Conservation (phyloP, 37 sponge, comb jelly and placozoan species). For the Tethya wilhelma region DNA sequence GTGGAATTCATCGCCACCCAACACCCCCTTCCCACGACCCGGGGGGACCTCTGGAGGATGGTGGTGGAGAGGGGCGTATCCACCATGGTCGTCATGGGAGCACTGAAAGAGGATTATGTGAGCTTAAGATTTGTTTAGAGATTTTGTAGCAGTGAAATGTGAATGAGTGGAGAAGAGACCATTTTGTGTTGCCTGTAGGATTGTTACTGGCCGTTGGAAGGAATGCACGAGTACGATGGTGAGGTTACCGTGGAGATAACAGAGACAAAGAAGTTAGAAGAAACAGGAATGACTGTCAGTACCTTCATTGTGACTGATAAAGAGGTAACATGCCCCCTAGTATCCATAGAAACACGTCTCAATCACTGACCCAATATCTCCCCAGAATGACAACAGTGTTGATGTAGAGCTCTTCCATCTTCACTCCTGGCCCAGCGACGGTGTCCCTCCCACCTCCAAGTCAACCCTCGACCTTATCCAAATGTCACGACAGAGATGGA, state of each 20-base stretch:
- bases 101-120: conserved; percentile 38
- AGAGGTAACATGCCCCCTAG: no score
- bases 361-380: no score
- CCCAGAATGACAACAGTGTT: background rate
- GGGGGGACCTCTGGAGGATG: conserved; percentile 73
- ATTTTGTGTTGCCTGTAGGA: conserved; percentile 7
- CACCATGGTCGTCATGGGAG: conserved; percentile 59
- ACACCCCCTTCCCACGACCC: conserved; percentile 29
- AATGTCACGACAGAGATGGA: conserved; percentile 12
- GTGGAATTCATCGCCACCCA: conserved; percentile 44
- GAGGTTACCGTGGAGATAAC: background rate
- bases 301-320: background rate
- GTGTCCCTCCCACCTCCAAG: conserved; percentile 24
- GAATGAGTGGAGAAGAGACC: no score
- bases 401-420: conserved; percentile 51
- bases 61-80: conserved; percentile 37
- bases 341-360: no score
- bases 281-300: background rate
- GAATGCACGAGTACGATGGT: conserved; percentile 3
- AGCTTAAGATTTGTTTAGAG: background rate
- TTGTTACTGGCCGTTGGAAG: conserved; percentile 20
- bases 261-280: background rate
- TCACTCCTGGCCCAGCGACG: conserved; percentile 52
- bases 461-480: conserved; percentile 29
- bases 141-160: no score